Base-by-base conservation (phyloP, 2,797 vertebrate genomes). In the Remorina albescens region DNA sequence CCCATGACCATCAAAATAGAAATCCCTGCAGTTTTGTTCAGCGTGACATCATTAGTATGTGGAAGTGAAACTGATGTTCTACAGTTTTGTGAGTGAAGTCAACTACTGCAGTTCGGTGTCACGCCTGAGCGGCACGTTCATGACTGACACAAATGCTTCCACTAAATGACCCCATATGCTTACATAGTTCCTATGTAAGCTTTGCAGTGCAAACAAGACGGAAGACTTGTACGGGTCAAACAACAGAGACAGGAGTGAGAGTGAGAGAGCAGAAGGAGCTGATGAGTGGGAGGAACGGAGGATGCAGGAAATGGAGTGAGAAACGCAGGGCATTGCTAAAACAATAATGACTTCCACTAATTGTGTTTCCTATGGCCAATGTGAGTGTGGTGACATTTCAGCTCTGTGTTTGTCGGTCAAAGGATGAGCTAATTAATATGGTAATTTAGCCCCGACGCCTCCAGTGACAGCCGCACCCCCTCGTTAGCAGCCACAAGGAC, bases 381-480 rank as follows among this genome's bases (percentile, higher is more conserved):
- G 82, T 53, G 84, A 91, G 85, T 73, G 76, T 79, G 86, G 86
- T 93, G 93, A 93, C 93, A 93, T 94, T 94, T 93, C 82, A 85
- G 86, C 74, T 80, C 86, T 87, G 85, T 94, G 90, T 92, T 93
- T 91, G 86, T 88, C 85, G 86, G 91, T 91, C 87, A 91, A 89
- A 92, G 78, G 89, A 93, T 88, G 89, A 85, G 91, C 90, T 94
- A 94, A 94, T 94, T 94, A 95, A 94, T 94, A 94, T 94, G 92
- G 82, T 92, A 92, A 95, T 95, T 92, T 76, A 80, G 87, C 87
- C 87, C 74, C 72, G 23, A 86, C 34, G 85, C 89, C 90, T 91
- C 89, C 90, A 86, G 90, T 89, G 91, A 89, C 89, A 91, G 85
- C 86, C 87, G 89, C 90, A 89, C 89, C 89, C 88, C 88, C 89